Base-by-base conservation (phyloP, 1,140 invertebrate species). In the Spodoptera frugiperda region DNA sequence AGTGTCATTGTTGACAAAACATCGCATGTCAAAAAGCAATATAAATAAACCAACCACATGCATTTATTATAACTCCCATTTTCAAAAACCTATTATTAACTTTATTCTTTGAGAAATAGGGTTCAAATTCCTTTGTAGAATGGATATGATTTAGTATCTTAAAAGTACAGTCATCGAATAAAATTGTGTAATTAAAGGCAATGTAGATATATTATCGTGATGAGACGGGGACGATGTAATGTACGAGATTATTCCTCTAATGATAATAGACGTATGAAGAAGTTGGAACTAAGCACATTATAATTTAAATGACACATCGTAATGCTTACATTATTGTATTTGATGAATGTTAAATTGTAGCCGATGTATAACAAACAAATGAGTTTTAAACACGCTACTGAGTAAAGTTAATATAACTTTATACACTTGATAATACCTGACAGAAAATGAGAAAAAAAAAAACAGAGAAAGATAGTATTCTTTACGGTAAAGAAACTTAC, bases 121-220 rank as follows among this genome's bases (percentile, higher is more conserved):
- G 46, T 39, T 65, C 1, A 63, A 44, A 63, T 51, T 74, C 1
- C 0, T 21, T 17, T 75, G 48, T 10, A 10, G 3, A 9, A 10
- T 15, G 19, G 12, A 4, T 30, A 44, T 14, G 46, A 14, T 39
- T 63, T 75, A 44, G 4, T 17, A 53, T n/a, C 15, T 57, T 73
- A 33, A 51, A 75, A 63, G 19, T 81, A 30, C 54, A 73, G 59
- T 68, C n/a, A 10, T 15, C 53, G 55, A 65, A 76, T 74, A 82
- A 81, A 84, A 63, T 83, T 78, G 81, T 84, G 82, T 86, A 87
- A 87, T 87, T 87, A 86, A 81, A 81, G 79, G 75, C 81, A 83
- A 85, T 88, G 78, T 83, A 85, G 83, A 83, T 85, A 84, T 78
- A 87, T 83, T 82, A 86, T 83, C 80, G 67, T 76, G 77, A 79